phyloP scores from a whole-genome alignment of 2,797 vertebrate genomes.

The Mycteria americana region DNA sequence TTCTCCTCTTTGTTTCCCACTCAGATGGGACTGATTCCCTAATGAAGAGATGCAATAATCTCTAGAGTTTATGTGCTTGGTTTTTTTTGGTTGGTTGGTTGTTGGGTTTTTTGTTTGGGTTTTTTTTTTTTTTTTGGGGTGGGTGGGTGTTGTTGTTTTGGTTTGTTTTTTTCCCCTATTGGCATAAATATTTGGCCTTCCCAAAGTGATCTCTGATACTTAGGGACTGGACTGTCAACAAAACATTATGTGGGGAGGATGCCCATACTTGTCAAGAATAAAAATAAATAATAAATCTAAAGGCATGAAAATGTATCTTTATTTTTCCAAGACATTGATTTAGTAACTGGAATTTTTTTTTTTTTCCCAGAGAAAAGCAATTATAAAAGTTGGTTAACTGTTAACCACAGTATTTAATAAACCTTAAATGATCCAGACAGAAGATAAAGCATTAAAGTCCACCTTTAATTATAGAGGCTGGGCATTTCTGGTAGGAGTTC shows the following conservation, averaged over 20 bases:
- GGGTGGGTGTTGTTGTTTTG: too few species aligned
- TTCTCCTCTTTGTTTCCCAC: not conserved
- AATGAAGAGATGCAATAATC: not conserved
- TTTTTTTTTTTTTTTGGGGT: not conserved
- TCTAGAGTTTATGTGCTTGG: not conserved
- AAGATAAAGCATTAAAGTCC: not conserved
- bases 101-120: not conserved
- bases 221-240: not conserved
- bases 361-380: not conserved
- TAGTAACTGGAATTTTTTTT: not conserved
- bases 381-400: not conserved
- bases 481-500: not conserved
- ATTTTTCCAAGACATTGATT: not conserved
- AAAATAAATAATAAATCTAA: not conserved
- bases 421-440: not conserved
- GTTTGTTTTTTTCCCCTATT: not conserved
- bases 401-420: conserved; percentile 2
- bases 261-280: not conserved
- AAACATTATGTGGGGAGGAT: not conserved
- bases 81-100: too few species aligned
- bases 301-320: not conserved
- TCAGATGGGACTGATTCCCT: not conserved
- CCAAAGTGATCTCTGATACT: not conserved
- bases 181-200: not conserved
- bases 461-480: not conserved